Evolutionary conservation across 2,797 vertebrate genomes (phyloP).

Genomic region (Etheostoma nigrum): DNA sequence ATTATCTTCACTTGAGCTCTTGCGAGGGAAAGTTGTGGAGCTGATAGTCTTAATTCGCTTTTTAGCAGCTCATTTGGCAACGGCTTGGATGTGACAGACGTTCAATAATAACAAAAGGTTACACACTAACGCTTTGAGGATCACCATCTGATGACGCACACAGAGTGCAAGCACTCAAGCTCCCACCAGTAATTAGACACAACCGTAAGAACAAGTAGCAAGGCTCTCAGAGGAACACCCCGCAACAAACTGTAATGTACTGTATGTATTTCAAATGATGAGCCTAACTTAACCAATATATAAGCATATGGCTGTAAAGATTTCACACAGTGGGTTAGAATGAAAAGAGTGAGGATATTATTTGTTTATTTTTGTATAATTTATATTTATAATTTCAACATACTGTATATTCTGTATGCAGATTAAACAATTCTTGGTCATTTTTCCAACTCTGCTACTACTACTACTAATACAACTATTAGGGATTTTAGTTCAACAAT

Average conservation of each 20-base stretch:
- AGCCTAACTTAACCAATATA: background rate
- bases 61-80: no score
- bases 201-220: background rate
- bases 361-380: background rate
- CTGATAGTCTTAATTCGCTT: no score
- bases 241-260: background rate
- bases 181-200: constrained; percentile 10
- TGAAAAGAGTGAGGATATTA: background rate
- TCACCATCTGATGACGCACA: background rate
- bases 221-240: background rate
- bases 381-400: background rate
- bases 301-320: constrained; percentile 16
- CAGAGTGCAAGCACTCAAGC: background rate
- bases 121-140: background rate
- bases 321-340: background rate
- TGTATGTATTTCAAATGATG: background rate
- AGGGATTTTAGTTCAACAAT: no score
- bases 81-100: no score
- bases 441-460: background rate
- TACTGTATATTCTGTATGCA: background rate
- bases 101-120: no score
- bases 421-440: background rate
- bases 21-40: no score
- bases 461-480: no score
- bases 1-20: no score